These are phyloP conservation scores for Heliconius ismenius DNA, from an alignment of 2,888 invertebrate genomes.

Conservation along the genomic window DNA sequence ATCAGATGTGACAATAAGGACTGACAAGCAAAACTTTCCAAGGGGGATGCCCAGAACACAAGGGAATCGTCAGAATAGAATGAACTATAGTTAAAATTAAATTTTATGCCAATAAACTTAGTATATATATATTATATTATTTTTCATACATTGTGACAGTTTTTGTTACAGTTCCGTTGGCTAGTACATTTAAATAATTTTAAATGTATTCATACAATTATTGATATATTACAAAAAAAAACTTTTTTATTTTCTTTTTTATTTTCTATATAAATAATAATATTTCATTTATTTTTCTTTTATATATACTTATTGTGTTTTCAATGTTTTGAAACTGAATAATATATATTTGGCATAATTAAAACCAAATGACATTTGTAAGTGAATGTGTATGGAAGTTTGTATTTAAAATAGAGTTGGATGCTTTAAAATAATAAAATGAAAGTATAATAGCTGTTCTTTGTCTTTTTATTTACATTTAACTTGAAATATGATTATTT, in stretches of 20 bases:
- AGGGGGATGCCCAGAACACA: slow-evolving; percentile 55
- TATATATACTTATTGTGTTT: neutral
- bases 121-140: neutral
- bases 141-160: neutral
- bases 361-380: neutral
- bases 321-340: neutral
- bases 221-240: too few species aligned
- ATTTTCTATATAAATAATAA: too few species aligned
- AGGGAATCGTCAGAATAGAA: slow-evolving; percentile 52
- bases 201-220: neutral
- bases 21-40: slow-evolving; percentile 40
- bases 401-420: neutral
- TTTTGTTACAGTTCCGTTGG: neutral
- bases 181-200: neutral
- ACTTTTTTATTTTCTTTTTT: too few species aligned
- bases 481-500: too few species aligned
- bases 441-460: neutral
- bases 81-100: slow-evolving; percentile 28
- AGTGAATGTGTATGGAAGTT: neutral
- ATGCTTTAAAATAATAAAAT: neutral
- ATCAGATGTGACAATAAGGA: slow-evolving; percentile 54
- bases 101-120: neutral
- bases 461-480: neutral
- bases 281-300: too few species aligned
- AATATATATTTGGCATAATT: slow-evolving; percentile 3